Percentiles rank a stretch among this genome's conserved stretches.
Conservation (phyloP, 2,113 vertebrate genomes). For the Dinomys branickii region DNA sequence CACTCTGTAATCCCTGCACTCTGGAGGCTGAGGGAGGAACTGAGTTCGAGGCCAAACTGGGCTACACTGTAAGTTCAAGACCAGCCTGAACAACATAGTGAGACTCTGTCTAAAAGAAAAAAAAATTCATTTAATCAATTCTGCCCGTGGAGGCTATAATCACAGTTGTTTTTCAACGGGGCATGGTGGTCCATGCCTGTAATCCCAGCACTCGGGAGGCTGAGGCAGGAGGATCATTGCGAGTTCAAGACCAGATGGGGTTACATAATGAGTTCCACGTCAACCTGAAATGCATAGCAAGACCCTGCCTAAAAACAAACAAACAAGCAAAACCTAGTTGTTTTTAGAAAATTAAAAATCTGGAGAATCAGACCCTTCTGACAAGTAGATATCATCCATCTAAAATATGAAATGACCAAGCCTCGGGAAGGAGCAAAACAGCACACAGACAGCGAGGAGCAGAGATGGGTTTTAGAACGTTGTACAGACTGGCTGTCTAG, state of each 20-base stretch:
- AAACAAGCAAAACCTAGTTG: background rate
- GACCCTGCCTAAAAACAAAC: background rate
- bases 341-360: conserved; percentile 21
- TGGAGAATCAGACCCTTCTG: background rate
- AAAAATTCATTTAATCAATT: background rate
- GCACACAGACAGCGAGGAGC: background rate
- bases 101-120: background rate
- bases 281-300: background rate
- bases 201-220: background rate
- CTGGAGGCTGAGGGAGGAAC: background rate
- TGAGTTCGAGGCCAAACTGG: background rate
- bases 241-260: background rate
- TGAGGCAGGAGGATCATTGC: background rate
- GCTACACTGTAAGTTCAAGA: background rate
- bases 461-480: background rate
- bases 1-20: background rate
- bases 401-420: conserved; percentile 1
- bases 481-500: background rate
- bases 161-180: background rate
- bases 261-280: background rate
- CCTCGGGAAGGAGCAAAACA: background rate
- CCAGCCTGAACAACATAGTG: background rate
- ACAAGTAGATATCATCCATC: background rate
- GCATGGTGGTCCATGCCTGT: background rate
- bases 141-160: background rate